Conservation (phyloP, 2,888 invertebrate species). For the Gnatocerus cornutus region DNA sequence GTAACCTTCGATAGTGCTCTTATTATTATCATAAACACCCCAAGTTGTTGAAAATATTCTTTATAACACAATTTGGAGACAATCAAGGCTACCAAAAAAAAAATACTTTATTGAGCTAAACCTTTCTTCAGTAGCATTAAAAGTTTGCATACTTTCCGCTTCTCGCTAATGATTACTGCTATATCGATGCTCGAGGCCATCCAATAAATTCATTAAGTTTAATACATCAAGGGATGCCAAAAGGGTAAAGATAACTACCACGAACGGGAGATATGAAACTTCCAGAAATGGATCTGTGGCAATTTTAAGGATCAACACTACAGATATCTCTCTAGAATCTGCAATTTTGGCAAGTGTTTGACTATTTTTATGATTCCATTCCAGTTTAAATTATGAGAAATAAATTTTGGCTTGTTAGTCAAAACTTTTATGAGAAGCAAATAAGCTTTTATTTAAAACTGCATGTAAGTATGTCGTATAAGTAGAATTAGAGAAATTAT, state of each 20-base stretch:
- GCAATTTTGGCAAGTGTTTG: not conserved
- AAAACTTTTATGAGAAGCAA: too few species aligned
- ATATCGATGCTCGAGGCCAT: constrained; percentile 28
- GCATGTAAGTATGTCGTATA: too few species aligned
- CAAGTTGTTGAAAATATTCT: too few species aligned
- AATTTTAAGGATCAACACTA: constrained; percentile 7
- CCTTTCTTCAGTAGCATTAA: constrained; percentile 6
- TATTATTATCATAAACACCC: too few species aligned
- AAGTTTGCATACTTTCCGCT: constrained; percentile 23
- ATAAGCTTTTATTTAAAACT: too few species aligned
- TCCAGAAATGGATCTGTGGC: constrained; percentile 12
- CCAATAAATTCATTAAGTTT: constrained; percentile 38
- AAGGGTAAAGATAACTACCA: constrained; percentile 34
- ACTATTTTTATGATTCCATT: not conserved
- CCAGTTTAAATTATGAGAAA: too few species aligned
- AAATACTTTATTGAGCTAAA: not conserved
- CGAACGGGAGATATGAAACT: constrained; percentile 16
- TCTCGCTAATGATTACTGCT: constrained; percentile 17
- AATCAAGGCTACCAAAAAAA: too few species aligned
- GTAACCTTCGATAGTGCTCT: not conserved
- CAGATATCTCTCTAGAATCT: not conserved
- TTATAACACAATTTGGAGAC: too few species aligned
- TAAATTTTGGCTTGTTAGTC: too few species aligned
- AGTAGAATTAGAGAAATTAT: too few species aligned
- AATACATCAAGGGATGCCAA: constrained; percentile 28